Base-by-base conservation (phyloP, 1,140 invertebrate species). In the Drosophila sproati region DNA sequence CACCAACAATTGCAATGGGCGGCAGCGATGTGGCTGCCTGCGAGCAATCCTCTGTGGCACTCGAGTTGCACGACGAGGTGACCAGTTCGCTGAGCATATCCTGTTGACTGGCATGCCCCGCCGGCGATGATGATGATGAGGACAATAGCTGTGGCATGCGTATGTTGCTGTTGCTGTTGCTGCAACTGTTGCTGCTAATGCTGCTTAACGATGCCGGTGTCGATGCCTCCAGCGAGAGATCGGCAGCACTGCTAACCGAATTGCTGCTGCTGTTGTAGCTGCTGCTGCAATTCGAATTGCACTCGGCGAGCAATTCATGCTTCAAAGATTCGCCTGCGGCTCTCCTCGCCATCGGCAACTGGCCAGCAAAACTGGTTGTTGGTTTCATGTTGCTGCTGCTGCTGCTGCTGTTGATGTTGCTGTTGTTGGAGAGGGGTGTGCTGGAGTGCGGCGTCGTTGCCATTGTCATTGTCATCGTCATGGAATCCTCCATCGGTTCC, bases 41-140 rank as follows among this genome's bases (percentile, higher is more conserved):
- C 0, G 82, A 87, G 56, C 83, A 88, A 39, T 89, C 83, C 12
- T 88, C 85, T 5, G 63, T 67, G n/a, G 66, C 85, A 48, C 82
- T 83, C 4, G 90, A 90, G 31, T 89, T 91, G 63, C 90, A 91
- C 5, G 90, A 85, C 5, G 90, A 91, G 20, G 90, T 91, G 3
- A 91, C 90, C 80, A 91, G 31, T 39, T 91, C 91, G 31, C 90
- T 91, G 6, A 91, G 77, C 90, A 91, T 88, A 28, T 91, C 91
- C 57, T 79, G 77, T 62, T 88, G 71, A 31, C 82, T 82, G 57
- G 78, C 60, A 8, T 80, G 78, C 4, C 90, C 55, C 20, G 69
- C 66, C 12, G 71, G 59, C 37, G 67, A 78, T 2, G 72, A 60
- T 3, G 37, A 76, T 78, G 37, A 7, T 8, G 37, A 39, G 2